Base-by-base conservation (phyloP, 2,888 invertebrate genomes). In the Metellina segmentata region DNA sequence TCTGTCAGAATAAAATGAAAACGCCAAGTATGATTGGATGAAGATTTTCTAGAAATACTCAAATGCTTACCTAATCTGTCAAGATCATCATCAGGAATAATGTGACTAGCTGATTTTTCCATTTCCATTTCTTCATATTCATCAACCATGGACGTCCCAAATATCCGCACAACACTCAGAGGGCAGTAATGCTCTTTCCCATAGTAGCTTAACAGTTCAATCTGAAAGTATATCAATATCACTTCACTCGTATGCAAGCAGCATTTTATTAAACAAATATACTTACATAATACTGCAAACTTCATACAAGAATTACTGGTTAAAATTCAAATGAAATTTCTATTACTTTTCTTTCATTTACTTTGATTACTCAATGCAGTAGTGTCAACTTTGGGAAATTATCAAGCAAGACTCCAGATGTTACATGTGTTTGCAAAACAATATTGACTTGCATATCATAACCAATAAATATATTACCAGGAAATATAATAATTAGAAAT, bases 131-230 rank as follows among this genome's bases (percentile, higher is more conserved):
- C 93, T 92, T 94, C 95, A 93, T 94, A 98, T 94, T 98, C 98
- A 61, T 95, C 95, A 11, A 95, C 94, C 94, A 95, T 94, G 16
- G 98, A 98, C 2, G 98, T 98, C 20, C 99, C 99, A 94, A 97
- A 98, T 0, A 98, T 98, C 93, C 98, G 97, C 95, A 99, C 98
- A 82, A 99, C 96, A n/a, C 98, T 99, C 93, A 99, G 96, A 0
- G 99, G 99, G 95, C 99, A 99, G 95, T 97, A 99, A 88, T 99
- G 99, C 95, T 99, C 99, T 9, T 97, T 97, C 34, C 99, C 99
- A 95, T 99, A 98, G 95, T 99, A 98, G 71, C 98, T 98, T 93
- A 98, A 96, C 94, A 99, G 96, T 94, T 99, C 99, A 75, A 96
- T 95, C 95, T 95, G 94, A 6, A 91, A 93, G 16, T 16, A 81